These are phyloP conservation scores for Nymphicus hollandicus DNA, from an alignment of 2,113 vertebrate species.

Conservation along the genomic window DNA sequence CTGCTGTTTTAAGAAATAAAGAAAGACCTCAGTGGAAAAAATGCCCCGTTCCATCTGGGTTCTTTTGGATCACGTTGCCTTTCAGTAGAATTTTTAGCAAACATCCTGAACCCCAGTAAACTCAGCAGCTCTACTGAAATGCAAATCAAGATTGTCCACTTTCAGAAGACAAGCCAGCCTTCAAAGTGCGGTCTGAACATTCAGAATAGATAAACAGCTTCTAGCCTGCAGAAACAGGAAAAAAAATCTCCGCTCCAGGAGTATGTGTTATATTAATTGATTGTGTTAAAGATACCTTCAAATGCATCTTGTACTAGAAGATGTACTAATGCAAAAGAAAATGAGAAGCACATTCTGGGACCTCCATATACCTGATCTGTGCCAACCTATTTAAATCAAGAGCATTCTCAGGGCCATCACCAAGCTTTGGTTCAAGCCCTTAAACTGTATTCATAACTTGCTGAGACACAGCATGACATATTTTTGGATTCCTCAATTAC, in stretches of 20 bases:
- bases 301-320: neutral
- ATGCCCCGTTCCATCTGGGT: neutral
- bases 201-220: neutral
- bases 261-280: neutral
- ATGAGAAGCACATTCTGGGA: neutral
- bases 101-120: neutral
- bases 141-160: neutral
- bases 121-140: neutral
- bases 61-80: neutral
- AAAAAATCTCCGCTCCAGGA: neutral
- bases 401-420: neutral
- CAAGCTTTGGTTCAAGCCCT: neutral
- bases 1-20: neutral
- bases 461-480: neutral
- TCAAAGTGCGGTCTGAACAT: neutral
- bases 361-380: neutral
- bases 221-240: neutral
- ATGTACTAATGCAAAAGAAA: neutral
- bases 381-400: neutral
- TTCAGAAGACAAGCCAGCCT: neutral
- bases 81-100: neutral
- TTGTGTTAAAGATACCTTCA: neutral
- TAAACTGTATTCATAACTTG: neutral
- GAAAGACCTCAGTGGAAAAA: neutral
- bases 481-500: neutral